Percentiles rank a stretch among this genome's conserved stretches.
phyloP scores from a whole-genome alignment of 1,140 invertebrate species.

The Hyles euphorbiae region DNA sequence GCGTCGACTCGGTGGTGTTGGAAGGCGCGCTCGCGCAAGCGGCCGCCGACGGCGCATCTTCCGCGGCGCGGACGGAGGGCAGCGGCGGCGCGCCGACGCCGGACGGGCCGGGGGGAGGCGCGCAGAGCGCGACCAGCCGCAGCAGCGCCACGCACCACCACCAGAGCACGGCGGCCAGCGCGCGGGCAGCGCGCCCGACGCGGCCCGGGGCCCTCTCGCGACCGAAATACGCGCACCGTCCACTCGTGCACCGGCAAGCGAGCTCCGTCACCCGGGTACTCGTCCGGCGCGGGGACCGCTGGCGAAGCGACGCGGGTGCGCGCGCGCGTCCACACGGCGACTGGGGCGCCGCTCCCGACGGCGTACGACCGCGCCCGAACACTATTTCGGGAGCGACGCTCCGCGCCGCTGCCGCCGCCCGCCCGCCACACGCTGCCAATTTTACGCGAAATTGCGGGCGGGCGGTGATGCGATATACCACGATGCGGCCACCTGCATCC shows the following conservation, averaged over 20 bases:
- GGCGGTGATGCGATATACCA: slow-evolving; percentile 72
- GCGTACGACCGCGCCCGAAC: slow-evolving; percentile 65
- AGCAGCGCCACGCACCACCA: slow-evolving; percentile 73
- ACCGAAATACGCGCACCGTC: slow-evolving; percentile 66
- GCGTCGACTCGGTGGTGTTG: slow-evolving; percentile 45
- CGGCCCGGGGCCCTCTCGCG: slow-evolving; percentile 64
- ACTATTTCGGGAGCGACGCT: slow-evolving; percentile 72
- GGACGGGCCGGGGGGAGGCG: slow-evolving; percentile 62
- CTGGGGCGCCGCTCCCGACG: slow-evolving; percentile 59
- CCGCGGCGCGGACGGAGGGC: slow-evolving; percentile 54
- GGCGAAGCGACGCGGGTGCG: slow-evolving; percentile 61
- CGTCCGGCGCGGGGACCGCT: slow-evolving; percentile 42
- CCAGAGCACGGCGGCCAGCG: slow-evolving; percentile 72
- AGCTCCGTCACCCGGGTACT: slow-evolving; percentile 43
- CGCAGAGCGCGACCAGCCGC: slow-evolving; percentile 70
- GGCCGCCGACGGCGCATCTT: slow-evolving; percentile 60
- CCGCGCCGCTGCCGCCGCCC: slow-evolving; percentile 60
- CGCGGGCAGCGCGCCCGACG: slow-evolving; percentile 67
- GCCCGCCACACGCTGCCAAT: slow-evolving; percentile 69
- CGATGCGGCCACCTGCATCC: slow-evolving; percentile 45
- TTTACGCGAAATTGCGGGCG: slow-evolving; percentile 74
- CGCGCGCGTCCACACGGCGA: slow-evolving; percentile 67
- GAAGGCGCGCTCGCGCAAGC: slow-evolving; percentile 57
- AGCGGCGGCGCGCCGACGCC: slow-evolving; percentile 38
- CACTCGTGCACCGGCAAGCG: slow-evolving; percentile 45